Conservation (phyloP, 2,888 invertebrate genomes). For the Macrosiphum euphorbiae region DNA sequence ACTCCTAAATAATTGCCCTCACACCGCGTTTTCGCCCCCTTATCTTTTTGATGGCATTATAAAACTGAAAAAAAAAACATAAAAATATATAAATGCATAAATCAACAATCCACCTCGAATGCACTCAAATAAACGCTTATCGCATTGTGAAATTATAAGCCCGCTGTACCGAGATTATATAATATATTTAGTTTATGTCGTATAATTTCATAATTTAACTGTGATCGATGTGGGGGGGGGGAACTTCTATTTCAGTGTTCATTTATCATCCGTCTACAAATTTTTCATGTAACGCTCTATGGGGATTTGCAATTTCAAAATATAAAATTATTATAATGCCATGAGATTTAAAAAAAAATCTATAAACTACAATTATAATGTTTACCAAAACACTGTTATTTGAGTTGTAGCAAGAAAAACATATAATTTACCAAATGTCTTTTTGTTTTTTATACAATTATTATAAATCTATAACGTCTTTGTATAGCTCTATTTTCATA, state of each 20-base stretch:
- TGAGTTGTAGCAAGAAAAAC: neutral
- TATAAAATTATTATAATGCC: neutral
- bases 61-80: neutral
- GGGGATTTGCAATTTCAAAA: too few relatives aligned
- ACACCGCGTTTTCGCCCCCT: neutral
- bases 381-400: too few relatives aligned
- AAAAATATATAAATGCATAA: conserved; percentile 12
- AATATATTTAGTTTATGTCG: neutral
- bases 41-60: conserved; percentile 8
- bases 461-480: neutral
- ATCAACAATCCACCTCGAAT: neutral
- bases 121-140: neutral
- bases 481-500: neutral
- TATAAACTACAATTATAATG: neutral
- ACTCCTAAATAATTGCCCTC: conserved; percentile 46
- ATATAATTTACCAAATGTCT: neutral
- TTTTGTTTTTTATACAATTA: neutral
- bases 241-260: neutral
- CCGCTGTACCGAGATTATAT: neutral
- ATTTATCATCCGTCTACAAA: neutral
- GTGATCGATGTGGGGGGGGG: neutral
- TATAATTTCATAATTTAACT: neutral
- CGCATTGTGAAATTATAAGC: neutral
- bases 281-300: neutral
- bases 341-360: neutral